phyloP scores from a whole-genome alignment of 2,888 invertebrate genomes.

The Drosophila pseudotakahashii region DNA sequence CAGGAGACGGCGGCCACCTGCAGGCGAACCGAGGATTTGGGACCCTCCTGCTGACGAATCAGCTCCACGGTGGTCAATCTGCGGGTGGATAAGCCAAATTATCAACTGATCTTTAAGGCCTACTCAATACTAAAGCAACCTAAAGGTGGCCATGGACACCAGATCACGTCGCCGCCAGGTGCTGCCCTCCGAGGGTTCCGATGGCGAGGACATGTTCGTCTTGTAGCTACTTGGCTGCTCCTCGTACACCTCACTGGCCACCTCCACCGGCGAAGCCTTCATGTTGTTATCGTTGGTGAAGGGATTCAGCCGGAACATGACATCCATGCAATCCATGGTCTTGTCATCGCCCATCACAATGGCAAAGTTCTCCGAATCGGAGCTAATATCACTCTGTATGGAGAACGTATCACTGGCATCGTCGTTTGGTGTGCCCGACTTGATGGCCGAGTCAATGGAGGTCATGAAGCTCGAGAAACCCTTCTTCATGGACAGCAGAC shows the following conservation, averaged over 20 bases:
- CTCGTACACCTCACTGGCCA: slow-evolving; percentile 93
- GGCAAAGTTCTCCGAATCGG: slow-evolving; percentile 95
- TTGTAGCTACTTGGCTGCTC: slow-evolving; percentile 86
- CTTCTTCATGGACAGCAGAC: slow-evolving; percentile 92
- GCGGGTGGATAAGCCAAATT: slow-evolving; percentile 80
- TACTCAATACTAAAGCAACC: slow-evolving; percentile 60
- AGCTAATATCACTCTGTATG: slow-evolving; percentile 92
- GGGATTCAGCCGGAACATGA: slow-evolving; percentile 87
- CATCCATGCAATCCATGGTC: slow-evolving; percentile 88
- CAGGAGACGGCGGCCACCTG: slow-evolving; percentile 90
- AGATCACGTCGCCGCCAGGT: slow-evolving; percentile 91
- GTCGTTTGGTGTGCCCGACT: slow-evolving; percentile 87
- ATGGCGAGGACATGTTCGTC: slow-evolving; percentile 90
- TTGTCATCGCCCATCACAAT: slow-evolving; percentile 88
- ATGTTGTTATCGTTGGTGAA: slow-evolving; percentile 85
- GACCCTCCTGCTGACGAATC: slow-evolving; percentile 89
- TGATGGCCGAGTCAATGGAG: slow-evolving; percentile 92
- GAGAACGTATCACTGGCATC: slow-evolving; percentile 91
- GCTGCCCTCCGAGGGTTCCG: slow-evolving; percentile 92
- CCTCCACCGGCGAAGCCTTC: slow-evolving; percentile 87
- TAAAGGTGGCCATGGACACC: slow-evolving; percentile 86
- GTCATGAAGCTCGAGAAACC: slow-evolving; percentile 93
- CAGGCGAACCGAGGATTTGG: slow-evolving; percentile 88
- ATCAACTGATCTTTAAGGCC: neutral
- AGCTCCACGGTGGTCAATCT: slow-evolving; percentile 91